These are phyloP conservation scores for Brachyhypopomus occidentalis DNA, from an alignment of 2,113 vertebrate genomes.

Conservation along the genomic window DNA sequence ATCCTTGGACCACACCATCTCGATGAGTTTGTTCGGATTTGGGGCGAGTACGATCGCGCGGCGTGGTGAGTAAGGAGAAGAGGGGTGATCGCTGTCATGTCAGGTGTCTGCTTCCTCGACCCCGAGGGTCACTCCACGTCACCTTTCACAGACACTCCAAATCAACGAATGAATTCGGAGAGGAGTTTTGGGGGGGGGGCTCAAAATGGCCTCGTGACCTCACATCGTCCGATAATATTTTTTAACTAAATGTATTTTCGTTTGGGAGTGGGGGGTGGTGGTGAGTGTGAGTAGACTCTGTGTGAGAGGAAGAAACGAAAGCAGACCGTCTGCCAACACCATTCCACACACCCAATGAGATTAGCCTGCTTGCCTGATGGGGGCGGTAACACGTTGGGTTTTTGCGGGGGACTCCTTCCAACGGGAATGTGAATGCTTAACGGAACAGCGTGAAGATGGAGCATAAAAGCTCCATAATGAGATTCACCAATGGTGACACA, in stretches of 20 bases:
- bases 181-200: neutral
- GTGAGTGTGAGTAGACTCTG: neutral
- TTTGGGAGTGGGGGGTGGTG: neutral
- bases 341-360: conserved; percentile 14
- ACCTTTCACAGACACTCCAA: neutral
- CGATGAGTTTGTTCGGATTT: conserved; percentile 97
- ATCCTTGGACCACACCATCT: conserved; percentile 97
- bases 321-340: neutral
- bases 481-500: conserved; percentile 30
- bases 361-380: conserved; percentile 27
- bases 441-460: conserved; percentile 26
- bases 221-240: neutral
- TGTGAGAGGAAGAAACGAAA: neutral
- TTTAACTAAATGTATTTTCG: neutral
- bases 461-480: conserved; percentile 2
- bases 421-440: conserved; percentile 1
- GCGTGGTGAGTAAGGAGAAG: conserved; percentile 84
- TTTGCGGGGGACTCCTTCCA: conserved; percentile 9
- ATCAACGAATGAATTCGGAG: neutral
- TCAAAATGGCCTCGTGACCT: neutral
- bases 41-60: conserved; percentile 95
- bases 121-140: neutral
- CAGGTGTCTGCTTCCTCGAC: too few species aligned
- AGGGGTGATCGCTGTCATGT: too few species aligned
- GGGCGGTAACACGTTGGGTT: neutral